Percentiles rank a stretch among this genome's conserved stretches.
phyloP scores from a whole-genome alignment of 2,113 vertebrate genomes.

The Apteryx mantelli region DNA sequence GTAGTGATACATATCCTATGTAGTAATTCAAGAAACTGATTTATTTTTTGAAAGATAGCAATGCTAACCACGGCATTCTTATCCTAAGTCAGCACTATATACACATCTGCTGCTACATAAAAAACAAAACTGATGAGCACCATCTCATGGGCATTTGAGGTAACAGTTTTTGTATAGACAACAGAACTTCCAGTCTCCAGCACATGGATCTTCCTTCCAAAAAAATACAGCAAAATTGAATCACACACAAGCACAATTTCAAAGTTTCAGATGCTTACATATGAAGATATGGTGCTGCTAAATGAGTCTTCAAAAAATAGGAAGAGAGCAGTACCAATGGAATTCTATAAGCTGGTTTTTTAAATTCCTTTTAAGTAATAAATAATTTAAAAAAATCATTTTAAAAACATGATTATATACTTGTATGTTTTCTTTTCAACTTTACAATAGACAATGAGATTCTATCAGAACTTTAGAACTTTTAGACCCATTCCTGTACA shows the following conservation, averaged over 20 bases:
- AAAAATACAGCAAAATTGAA: background rate
- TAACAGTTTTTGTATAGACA: background rate
- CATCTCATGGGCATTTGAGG: slow-evolving; percentile 64
- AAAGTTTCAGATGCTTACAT: background rate
- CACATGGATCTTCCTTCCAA: background rate
- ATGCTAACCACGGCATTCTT: background rate
- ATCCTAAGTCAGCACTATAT: background rate
- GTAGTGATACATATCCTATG: background rate
- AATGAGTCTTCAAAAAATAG: background rate
- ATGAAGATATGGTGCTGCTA: background rate
- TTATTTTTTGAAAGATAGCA: background rate
- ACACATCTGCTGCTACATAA: background rate
- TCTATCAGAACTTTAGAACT: background rate
- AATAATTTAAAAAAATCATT: fast-evolving
- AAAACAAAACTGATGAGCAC: slow-evolving; percentile 67
- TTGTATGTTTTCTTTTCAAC: background rate
- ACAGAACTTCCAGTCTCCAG: background rate
- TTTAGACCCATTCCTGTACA: background rate
- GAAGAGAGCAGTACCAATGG: background rate
- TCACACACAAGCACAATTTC: background rate
- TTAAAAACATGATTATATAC: background rate
- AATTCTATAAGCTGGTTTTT: background rate
- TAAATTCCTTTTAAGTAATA: background rate
- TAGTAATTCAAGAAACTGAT: background rate
- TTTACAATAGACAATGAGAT: background rate